Conservation (phyloP, 2,888 invertebrate species). For the Caenorhabditis sp. region DNA sequence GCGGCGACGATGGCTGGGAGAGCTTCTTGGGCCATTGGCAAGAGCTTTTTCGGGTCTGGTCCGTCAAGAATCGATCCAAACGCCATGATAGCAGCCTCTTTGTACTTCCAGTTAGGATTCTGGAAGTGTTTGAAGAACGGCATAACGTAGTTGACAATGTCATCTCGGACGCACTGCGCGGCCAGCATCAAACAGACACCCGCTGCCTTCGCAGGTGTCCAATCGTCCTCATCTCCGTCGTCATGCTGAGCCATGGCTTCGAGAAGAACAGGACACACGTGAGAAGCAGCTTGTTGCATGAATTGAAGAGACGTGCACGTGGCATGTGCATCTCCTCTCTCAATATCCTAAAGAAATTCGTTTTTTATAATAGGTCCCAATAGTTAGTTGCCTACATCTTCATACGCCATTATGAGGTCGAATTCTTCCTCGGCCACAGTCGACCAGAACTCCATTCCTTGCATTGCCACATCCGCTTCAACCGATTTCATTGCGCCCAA, state of each 20-base stretch:
- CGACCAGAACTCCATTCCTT: conserved; percentile 99
- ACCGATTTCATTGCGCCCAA: conserved; percentile 98
- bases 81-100: conserved; percentile 97
- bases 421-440: conserved; percentile 99
- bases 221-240: conserved; percentile 96
- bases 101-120: conserved; percentile 82
- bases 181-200: conserved; percentile 98
- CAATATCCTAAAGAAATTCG: conserved; percentile 21
- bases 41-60: conserved; percentile 88
- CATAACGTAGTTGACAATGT: conserved; percentile 91
- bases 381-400: conserved; percentile 85
- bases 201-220: conserved; percentile 99
- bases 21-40: conserved; percentile 94
- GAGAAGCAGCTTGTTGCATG: conserved; percentile 45
- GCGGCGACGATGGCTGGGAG: conserved; percentile 94
- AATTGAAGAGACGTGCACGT: conserved; percentile 14
- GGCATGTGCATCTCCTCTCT: conserved; percentile 17
- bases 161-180: conserved; percentile 96
- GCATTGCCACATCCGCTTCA: conserved; percentile 87
- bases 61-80: conserved; percentile 95
- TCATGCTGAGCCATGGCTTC: conserved; percentile 58
- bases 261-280: conserved; percentile 34
- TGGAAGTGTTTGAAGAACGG: conserved; percentile 98
- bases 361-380: not conserved
- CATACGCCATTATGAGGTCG: conserved; percentile 92